Evolutionary conservation across 2,113 vertebrate species (phyloP).

Genomic region (Brienomyrus longianalis): DNA sequence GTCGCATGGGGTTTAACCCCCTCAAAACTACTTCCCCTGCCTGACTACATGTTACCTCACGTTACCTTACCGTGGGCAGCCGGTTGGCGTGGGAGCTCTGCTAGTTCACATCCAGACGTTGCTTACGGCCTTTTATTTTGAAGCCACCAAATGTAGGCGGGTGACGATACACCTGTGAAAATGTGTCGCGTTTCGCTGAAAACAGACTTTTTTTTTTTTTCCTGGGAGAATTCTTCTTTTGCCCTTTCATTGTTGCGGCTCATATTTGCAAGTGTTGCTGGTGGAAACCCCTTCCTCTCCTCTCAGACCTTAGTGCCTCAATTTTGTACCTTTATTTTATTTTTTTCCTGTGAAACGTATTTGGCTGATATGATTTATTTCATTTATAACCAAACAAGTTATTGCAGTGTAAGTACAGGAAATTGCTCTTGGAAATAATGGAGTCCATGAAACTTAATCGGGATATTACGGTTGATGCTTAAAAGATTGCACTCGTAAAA

Average conservation of each 20-base stretch:
- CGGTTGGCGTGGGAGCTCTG: background rate
- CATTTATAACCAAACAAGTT: constrained; percentile 42
- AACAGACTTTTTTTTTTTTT: background rate
- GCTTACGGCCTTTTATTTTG: background rate
- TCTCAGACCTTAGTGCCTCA: background rate
- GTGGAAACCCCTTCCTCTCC: background rate
- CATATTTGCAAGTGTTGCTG: background rate
- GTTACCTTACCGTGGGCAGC: background rate
- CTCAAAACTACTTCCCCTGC: background rate
- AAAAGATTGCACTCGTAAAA: constrained; percentile 46
- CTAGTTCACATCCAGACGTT: background rate
- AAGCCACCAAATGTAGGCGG: background rate
- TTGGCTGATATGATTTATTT: background rate
- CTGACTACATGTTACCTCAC: background rate
- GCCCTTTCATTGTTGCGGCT: background rate
- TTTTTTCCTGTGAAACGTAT: constrained; percentile 15
- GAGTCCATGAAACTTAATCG: constrained; percentile 53
- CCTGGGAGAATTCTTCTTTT: background rate
- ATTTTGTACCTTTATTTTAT: constrained; percentile 12
- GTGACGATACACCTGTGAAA: background rate
- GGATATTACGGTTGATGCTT: constrained; percentile 50
- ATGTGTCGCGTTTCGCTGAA: background rate
- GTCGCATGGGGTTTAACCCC: background rate
- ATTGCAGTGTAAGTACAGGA: constrained; percentile 42
- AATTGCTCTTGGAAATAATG: constrained; percentile 48